Conservation (phyloP, 2,888 invertebrate species). For the Caenorhabditis wallacei region DNA sequence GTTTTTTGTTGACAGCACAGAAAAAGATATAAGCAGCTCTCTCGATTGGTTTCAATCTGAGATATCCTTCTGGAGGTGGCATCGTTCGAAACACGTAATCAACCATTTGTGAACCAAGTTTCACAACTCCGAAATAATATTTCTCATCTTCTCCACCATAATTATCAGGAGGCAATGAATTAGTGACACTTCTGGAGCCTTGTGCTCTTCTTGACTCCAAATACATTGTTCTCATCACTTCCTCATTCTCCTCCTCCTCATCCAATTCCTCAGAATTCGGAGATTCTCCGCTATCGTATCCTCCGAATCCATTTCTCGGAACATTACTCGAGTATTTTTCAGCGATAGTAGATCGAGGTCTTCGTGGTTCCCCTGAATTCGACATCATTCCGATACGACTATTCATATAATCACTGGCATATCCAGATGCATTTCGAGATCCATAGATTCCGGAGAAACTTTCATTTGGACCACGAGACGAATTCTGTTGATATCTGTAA, state of each 20-base stretch:
- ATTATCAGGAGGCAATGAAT: constrained; percentile 2
- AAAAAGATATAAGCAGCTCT: constrained; percentile 69
- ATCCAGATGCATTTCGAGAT: constrained; percentile 45
- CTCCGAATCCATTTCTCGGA: constrained; percentile 34
- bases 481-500: constrained; percentile 31
- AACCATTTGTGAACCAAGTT: constrained; percentile 49
- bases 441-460: constrained; percentile 49
- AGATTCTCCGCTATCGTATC: constrained; percentile 53
- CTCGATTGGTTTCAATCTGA: constrained; percentile 58
- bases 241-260: constrained; percentile 53
- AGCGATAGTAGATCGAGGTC: constrained; percentile 54
- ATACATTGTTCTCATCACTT: constrained; percentile 46
- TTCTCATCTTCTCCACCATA: constrained; percentile 57
- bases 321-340: constrained; percentile 42
- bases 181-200: constrained; percentile 60
- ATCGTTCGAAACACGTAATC: constrained; percentile 53
- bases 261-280: constrained; percentile 39
- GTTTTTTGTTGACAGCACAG: constrained; percentile 67
- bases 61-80: constrained; percentile 63
- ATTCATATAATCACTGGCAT: constrained; percentile 54
- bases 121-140: constrained; percentile 68
- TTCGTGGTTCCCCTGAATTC: constrained; percentile 40
- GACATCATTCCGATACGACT: constrained; percentile 42
- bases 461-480: constrained; percentile 41
- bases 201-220: constrained; percentile 53